phyloP scores from a whole-genome alignment of 37 sponge, comb jelly and placozoan species.

The Mnemiopsis leidyi region DNA sequence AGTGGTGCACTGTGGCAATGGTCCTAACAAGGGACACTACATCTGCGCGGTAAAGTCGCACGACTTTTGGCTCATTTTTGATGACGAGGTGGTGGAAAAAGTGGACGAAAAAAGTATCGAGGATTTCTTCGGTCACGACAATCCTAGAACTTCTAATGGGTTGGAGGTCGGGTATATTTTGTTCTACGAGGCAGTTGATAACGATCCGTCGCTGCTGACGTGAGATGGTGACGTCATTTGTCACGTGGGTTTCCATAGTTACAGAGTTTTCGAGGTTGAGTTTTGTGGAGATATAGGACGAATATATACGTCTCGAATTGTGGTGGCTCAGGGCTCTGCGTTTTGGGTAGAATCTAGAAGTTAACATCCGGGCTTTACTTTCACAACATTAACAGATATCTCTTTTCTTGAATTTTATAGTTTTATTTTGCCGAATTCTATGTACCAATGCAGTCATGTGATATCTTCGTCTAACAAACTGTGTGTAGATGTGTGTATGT shows the following conservation, averaged over 20 bases:
- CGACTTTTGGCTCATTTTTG: slow-evolving; percentile 87
- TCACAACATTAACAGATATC: background rate
- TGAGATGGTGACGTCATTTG: background rate
- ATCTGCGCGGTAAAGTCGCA: slow-evolving; percentile 87
- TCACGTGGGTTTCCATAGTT: slow-evolving; percentile 10
- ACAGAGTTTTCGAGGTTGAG: background rate
- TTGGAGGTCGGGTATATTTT: slow-evolving; percentile 91
- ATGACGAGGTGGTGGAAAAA: slow-evolving; percentile 83
- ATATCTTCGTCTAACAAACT: too few relatives aligned
- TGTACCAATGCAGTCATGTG: background rate
- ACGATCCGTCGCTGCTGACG: slow-evolving; percentile 6
- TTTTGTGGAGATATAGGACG: too few relatives aligned
- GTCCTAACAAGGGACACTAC: slow-evolving; percentile 95
- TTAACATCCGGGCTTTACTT: background rate
- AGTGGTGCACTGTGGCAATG: slow-evolving; percentile 96
- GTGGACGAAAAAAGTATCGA: slow-evolving; percentile 90
- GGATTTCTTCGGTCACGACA: slow-evolving; percentile 88
- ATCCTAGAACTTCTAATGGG: slow-evolving; percentile 68
- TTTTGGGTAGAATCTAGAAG: background rate
- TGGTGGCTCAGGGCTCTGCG: background rate
- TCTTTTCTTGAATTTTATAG: background rate
- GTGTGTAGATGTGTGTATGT: too few relatives aligned
- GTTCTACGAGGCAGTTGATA: slow-evolving; percentile 86
- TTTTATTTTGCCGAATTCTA: background rate
- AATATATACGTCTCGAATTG: background rate